Percentiles rank a stretch among this genome's conserved stretches.
Conservation (phyloP, 1,140 invertebrate species). For the Hypsibius dujardini region DNA sequence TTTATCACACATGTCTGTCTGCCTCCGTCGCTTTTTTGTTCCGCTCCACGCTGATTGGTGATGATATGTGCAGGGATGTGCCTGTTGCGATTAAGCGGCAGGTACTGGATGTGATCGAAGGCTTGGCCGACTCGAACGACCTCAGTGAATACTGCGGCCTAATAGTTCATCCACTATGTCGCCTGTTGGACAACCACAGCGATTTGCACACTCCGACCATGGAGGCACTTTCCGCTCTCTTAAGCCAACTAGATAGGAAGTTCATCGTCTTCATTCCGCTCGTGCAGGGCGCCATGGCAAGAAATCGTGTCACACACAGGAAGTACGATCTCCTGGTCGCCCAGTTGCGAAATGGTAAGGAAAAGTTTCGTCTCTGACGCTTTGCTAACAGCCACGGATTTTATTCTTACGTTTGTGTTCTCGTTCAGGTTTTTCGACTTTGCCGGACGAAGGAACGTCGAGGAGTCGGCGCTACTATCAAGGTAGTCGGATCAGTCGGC, state of each 20-base stretch:
- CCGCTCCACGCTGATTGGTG: no score
- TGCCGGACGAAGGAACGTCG: conserved; percentile 2
- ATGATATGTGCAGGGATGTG: neutral
- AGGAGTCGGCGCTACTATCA: conserved; percentile 2
- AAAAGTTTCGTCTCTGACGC: conserved; percentile 22
- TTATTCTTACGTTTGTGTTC: conserved; percentile 13
- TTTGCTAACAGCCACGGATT: conserved; percentile 16
- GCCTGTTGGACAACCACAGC: neutral
- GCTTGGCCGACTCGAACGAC: neutral
- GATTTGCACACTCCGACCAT: conserved; percentile 47
- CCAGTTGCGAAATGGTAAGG: conserved; percentile 32
- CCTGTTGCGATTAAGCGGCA: neutral
- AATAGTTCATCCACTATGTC: neutral
- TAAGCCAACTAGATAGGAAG: conserved; percentile 69
- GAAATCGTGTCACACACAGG: conserved; percentile 60
- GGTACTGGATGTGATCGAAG: neutral
- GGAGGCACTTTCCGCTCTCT: conserved; percentile 71
- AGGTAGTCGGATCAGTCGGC: neutral
- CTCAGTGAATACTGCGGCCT: neutral
- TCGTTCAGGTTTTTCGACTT: neutral
- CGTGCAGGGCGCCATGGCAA: conserved; percentile 60
- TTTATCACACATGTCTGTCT: no score
- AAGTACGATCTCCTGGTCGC: conserved; percentile 51
- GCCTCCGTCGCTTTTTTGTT: no score
- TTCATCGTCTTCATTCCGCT: conserved; percentile 80